Evolutionary conservation across 2,113 vertebrate species (phyloP), one percentile per base, ranked within the genome.

Genomic region (Lophius piscatorius): DNA sequence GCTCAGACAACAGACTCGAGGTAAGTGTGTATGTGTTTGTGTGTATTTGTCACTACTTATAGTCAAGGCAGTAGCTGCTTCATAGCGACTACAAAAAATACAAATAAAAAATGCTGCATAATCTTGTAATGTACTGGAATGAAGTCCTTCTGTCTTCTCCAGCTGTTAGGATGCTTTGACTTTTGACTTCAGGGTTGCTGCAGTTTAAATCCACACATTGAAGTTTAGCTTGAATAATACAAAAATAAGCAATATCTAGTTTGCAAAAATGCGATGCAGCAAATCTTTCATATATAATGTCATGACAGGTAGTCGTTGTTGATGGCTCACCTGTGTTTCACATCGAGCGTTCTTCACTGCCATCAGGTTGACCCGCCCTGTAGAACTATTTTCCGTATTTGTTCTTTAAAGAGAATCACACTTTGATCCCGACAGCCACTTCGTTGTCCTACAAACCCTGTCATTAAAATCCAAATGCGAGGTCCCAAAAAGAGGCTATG

Each of bases 1-100:
- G 42, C n/a, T 54, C 23, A 72, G 60, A 74, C 80, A 46, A 63
- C 80, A 82, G 22, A 80, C 35, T 69, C 5, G 16, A 73, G 87
- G 91, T 92, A 81, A 85, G 88, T 20, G 0, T 12, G 21, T 44
- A 45, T 50, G 65, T 73, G 54, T 66, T 7, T 38, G 23, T 55
- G 21, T 66, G 23, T 59, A 38, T 56, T 17, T 54, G 5, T 49
- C 18, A 12, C 66, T 26, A 58, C 4, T 4, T n/a, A 4, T 22
- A 18, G 9, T 24, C 1, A n/a, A 22, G 9, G 11, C 45, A 31
- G 26, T 8, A 21, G 14, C 1, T 2, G 1, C n/a, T 58, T 42
- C 2, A 20, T 12, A 9, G 9, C 14, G n/a, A 13, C 9, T 16
- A 8, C 16, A n/a, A 20, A 26, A 13, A 9, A 12, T 38, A 5